Base-by-base conservation (phyloP, 2,888 invertebrate species). In the Drosophila nr. fundita region DNA sequence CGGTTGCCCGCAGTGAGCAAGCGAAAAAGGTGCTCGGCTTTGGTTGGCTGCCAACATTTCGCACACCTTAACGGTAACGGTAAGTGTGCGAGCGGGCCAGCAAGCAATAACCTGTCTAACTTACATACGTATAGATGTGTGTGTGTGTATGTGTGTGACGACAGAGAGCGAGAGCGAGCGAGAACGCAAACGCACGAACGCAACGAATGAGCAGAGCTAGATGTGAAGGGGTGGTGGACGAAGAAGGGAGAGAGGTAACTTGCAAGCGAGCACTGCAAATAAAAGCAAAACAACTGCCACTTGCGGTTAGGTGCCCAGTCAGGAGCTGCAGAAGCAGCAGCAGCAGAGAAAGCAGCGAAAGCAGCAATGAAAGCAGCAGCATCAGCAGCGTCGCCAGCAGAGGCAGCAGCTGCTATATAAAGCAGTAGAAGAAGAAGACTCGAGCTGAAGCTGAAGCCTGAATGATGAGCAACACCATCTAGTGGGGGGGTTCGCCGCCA, bases 11-110 rank as follows among this genome's bases (percentile, higher is more conserved):
- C 30, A 61, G 84, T 78, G 85, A 76, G 70, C 74, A 80, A 78
- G 80, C 76, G 79, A 74, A 70, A 72, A 91, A 91, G 89, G 85
- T 87, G 87, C 92, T 89, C 73, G 82, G 85, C 92, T 91, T 92
- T 91, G 91, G 91, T 91, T 92, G 91, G 91, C 86, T 91, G 92
- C 91, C 92, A 91, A 91, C 91, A 89, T 91, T 91, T 84, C 89
- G 91, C 92, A 86, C 92, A 91, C 92, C 92, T 91, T 89, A 89
- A 86, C 83, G 77, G 83, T 82, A 83, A 81, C 82, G 75, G 73
- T 72, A 81, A 70, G 68, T 57, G 78, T 80, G 80, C 72, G 91
- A 90, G 87, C 73, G 87, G 90, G 88, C 68, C 75, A 78, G 78
- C 84, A 73, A 70, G 74, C 83, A 85, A 86, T 88, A 84, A 89